phyloP scores from a whole-genome alignment of 2,797 vertebrate species.

The Crenichthys baileyi region DNA sequence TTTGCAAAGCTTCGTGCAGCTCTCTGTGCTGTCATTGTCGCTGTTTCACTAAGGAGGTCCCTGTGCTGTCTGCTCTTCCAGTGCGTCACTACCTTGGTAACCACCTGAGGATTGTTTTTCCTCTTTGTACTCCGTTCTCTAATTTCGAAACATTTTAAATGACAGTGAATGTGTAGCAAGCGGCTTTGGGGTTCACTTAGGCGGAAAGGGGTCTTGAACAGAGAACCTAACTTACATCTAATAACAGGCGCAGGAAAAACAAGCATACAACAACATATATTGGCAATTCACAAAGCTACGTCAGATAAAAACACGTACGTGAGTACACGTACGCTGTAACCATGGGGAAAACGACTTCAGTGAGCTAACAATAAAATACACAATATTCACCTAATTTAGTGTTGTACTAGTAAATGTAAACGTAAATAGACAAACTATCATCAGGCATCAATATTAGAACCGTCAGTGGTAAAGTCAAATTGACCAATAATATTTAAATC shows the following conservation, averaged over 20 bases:
- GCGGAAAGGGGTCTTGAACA: no score
- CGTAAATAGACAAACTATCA: background rate
- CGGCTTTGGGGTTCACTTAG: background rate
- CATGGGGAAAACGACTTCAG: background rate
- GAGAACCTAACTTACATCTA: slow-evolving; percentile 10
- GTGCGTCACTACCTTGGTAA: slow-evolving; percentile 50
- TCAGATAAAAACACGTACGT: background rate
- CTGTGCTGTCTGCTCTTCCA: slow-evolving; percentile 15
- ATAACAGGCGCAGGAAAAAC: slow-evolving; percentile 10
- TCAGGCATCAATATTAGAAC: no score
- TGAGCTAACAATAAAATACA: background rate
- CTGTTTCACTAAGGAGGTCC: background rate
- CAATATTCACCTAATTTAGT: background rate
- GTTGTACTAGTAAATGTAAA: background rate
- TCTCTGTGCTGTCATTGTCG: background rate
- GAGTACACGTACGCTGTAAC: background rate
- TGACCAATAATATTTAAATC: background rate
- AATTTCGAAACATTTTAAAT: background rate
- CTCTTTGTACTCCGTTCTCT: background rate
- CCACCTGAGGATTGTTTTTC: background rate
- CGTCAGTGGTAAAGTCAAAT: no score
- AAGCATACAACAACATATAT: background rate
- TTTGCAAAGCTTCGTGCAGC: slow-evolving; percentile 1
- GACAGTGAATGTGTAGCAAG: background rate
- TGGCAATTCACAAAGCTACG: slow-evolving; percentile 44